phyloP scores from a whole-genome alignment of 1,140 invertebrate genomes.

The Rhizoglyphus robini region DNA sequence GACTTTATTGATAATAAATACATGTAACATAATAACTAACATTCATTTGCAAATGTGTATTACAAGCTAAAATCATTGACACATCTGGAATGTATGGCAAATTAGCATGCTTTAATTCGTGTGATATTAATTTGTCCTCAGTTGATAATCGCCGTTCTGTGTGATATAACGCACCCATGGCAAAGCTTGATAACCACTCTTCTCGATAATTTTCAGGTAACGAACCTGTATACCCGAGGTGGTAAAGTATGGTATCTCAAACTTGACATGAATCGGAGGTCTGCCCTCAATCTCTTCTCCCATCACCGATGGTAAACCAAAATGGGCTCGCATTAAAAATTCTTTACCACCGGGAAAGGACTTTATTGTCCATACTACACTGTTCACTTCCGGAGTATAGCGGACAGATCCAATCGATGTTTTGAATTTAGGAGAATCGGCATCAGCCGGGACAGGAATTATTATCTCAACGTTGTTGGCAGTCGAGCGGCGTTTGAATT shows the following conservation, averaged over 20 bases:
- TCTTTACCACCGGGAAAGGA: slow-evolving; percentile 99
- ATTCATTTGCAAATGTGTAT: too few relatives aligned
- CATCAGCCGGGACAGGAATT: slow-evolving; percentile 94
- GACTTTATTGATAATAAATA: too few relatives aligned
- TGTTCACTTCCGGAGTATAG: slow-evolving; percentile 93
- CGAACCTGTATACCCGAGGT: slow-evolving; percentile 95
- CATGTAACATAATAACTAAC: too few relatives aligned
- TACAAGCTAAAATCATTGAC: too few relatives aligned
- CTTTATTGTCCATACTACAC: slow-evolving; percentile 98
- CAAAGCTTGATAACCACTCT: slow-evolving; percentile 95
- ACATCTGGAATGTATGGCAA: too few relatives aligned
- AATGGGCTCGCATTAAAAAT: slow-evolving; percentile 97
- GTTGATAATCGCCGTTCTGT: slow-evolving; percentile 97
- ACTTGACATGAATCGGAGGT: slow-evolving; percentile 96
- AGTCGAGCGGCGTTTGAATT: slow-evolving; percentile 94
- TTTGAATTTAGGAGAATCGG: slow-evolving; percentile 97
- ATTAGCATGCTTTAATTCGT: too few relatives aligned
- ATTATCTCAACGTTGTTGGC: slow-evolving; percentile 99
- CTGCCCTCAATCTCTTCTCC: slow-evolving; percentile 90
- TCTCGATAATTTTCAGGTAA: slow-evolving; percentile 98
- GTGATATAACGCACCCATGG: slow-evolving; percentile 99
- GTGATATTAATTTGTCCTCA: slow-evolving; percentile 68
- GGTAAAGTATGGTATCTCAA: slow-evolving; percentile 99
- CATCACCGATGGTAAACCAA: slow-evolving; percentile 92
- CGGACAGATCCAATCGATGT: slow-evolving; percentile 94